Conservation (phyloP, 2,888 invertebrate species). For the Drosophila infuscata region DNA sequence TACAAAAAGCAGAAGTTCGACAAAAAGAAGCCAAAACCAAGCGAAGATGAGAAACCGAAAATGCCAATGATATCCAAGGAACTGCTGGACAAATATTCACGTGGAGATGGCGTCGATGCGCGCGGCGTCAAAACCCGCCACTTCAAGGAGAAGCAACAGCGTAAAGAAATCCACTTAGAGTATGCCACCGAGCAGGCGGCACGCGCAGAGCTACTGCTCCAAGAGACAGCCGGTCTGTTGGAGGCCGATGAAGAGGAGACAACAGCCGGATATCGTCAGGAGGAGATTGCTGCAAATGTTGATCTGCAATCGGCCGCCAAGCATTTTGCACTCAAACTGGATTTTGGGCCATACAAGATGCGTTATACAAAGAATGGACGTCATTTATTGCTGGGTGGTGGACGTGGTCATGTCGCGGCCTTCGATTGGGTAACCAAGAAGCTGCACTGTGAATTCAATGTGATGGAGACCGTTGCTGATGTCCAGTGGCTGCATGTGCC, state of each 20-base stretch:
- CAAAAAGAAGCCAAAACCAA: not conserved
- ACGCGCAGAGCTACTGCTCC: constrained; percentile 91
- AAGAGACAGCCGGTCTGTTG: constrained; percentile 91
- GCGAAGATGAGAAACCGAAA: constrained; percentile 19
- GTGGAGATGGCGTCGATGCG: constrained; percentile 88
- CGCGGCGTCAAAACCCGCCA: constrained; percentile 88
- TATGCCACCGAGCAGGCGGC: constrained; percentile 90
- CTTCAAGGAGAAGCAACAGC: constrained; percentile 87
- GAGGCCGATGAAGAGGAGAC: constrained; percentile 91
- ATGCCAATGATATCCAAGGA: constrained; percentile 69
- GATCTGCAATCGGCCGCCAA: constrained; percentile 97
- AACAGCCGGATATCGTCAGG: constrained; percentile 92
- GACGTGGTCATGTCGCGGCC: constrained; percentile 96
- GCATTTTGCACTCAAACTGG: constrained; percentile 91
- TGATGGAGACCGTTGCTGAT: constrained; percentile 97
- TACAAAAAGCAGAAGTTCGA: constrained; percentile 21
- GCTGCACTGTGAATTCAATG: constrained; percentile 97
- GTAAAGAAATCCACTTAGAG: constrained; percentile 88
- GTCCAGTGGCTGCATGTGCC: constrained; percentile 97
- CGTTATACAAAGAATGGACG: constrained; percentile 93
- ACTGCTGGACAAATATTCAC: constrained; percentile 86
- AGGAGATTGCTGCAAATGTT: constrained; percentile 90
- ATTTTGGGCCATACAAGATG: constrained; percentile 93
- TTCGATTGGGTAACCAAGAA: constrained; percentile 99
- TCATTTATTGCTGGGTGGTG: constrained; percentile 94